Percentiles rank a stretch among this genome's conserved stretches.
These are phyloP conservation scores for Salvelinus namaycush DNA, from an alignment of 2,113 vertebrate genomes.

Conservation along the genomic window DNA sequence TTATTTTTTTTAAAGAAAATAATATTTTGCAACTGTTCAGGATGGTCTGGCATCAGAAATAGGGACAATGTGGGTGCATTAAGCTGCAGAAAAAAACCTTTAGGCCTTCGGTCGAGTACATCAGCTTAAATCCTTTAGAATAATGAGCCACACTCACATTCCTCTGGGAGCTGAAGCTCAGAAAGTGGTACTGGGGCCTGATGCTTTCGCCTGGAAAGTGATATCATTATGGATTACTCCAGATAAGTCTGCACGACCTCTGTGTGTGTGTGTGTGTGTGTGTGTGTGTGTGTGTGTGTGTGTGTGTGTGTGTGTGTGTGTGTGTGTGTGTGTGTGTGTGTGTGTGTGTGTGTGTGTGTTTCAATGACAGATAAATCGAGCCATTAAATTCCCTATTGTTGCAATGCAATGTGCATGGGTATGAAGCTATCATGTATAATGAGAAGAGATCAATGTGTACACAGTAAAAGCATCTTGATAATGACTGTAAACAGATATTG, in stretches of 20 bases:
- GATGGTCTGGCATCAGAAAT: neutral
- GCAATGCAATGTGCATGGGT: neutral
- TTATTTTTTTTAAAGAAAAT: neutral
- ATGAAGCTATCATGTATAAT: neutral
- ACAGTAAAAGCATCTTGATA: neutral
- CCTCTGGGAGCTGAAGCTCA: conserved; percentile 31
- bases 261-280: neutral
- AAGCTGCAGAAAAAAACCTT: conserved; percentile 38
- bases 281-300: conserved; percentile 5
- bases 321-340: neutral
- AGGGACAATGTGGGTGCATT: conserved; percentile 15
- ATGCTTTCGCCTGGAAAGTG: conserved; percentile 47
- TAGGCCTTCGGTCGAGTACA: conserved; percentile 44
- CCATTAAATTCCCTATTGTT: conserved; percentile 2
- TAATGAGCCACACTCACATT: conserved; percentile 53
- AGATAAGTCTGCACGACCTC: conserved; percentile 18
- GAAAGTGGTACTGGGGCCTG: conserved; percentile 31
- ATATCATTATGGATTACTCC: conserved; percentile 51
- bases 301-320: too few relatives aligned
- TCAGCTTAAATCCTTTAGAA: conserved; percentile 42
- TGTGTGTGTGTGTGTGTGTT: neutral
- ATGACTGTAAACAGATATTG: conserved; percentile 28
- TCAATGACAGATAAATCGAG: conserved; percentile 9
- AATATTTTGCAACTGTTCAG: neutral
- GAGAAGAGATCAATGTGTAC: neutral